Conservation (phyloP, 2,888 invertebrate species). For the Tubiluchus corallicola region DNA sequence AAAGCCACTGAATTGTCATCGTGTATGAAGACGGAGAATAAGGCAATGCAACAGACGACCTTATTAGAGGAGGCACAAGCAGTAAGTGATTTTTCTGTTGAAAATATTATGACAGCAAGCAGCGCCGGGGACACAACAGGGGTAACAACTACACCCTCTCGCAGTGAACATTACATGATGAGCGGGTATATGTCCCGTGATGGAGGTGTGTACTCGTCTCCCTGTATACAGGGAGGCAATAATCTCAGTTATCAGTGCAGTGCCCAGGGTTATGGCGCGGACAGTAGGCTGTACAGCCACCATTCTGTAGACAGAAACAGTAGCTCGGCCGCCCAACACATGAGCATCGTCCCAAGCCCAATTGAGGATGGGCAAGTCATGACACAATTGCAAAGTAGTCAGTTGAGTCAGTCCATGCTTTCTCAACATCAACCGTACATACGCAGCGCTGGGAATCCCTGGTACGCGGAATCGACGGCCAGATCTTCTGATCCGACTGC, state of each 20-base stretch:
- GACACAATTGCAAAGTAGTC: background rate
- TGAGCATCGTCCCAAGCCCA: background rate
- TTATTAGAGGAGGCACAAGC: background rate
- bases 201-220: background rate
- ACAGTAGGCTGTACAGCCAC: too few species aligned
- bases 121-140: background rate
- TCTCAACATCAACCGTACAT: background rate
- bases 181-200: background rate
- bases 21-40: background rate
- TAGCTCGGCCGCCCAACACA: background rate
- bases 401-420: background rate
- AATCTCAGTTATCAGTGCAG: constrained; percentile 3
- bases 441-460: background rate
- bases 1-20: background rate
- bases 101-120: constrained; percentile 3
- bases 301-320: background rate
- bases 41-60: background rate
- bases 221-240: background rate
- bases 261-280: background rate
- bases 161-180: background rate
- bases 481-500: background rate
- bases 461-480: background rate
- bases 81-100: background rate
- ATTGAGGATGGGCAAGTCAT: constrained; percentile 1
- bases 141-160: background rate